Conservation (phyloP, 2,888 invertebrate species). For the Empis livida region DNA sequence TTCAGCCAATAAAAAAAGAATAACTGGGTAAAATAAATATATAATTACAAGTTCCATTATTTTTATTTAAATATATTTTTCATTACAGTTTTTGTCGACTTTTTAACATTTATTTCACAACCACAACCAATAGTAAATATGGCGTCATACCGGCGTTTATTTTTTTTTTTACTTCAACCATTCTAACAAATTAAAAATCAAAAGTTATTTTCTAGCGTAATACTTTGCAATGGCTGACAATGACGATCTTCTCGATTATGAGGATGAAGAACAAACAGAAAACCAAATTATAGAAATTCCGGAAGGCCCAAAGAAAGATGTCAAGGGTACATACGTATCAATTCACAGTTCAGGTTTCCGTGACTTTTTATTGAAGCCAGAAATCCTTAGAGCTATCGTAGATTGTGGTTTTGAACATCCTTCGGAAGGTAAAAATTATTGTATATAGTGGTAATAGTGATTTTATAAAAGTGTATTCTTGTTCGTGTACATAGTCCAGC, state of each 20-base stretch:
- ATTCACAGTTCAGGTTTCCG: constrained; percentile 98
- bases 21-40: too few relatives aligned
- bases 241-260: constrained; percentile 97
- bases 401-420: constrained; percentile 99
- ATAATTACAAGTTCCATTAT: too few relatives aligned
- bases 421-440: constrained; percentile 67
- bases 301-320: constrained; percentile 73
- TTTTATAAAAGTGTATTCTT: neutral
- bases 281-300: constrained; percentile 58
- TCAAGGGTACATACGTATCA: constrained; percentile 93
- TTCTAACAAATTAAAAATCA: too few relatives aligned
- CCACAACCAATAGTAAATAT: too few relatives aligned
- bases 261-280: constrained; percentile 91
- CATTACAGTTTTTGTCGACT: too few relatives aligned
- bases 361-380: constrained; percentile 95
- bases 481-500: constrained; percentile 64
- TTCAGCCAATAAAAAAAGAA: too few relatives aligned
- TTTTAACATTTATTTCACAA: too few relatives aligned
- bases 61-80: too few relatives aligned
- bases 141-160: too few relatives aligned
- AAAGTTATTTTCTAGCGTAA: neutral
- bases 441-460: constrained; percentile 10
- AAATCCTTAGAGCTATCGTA: constrained; percentile 91
- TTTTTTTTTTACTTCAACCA: too few relatives aligned
- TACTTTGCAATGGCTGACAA: constrained; percentile 61